A percentile compares a stretch with the other conserved stretches of the same genome.
Evolutionary conservation across 2,888 invertebrate species (phyloP).

Genomic region (Oscheius sp.): DNA sequence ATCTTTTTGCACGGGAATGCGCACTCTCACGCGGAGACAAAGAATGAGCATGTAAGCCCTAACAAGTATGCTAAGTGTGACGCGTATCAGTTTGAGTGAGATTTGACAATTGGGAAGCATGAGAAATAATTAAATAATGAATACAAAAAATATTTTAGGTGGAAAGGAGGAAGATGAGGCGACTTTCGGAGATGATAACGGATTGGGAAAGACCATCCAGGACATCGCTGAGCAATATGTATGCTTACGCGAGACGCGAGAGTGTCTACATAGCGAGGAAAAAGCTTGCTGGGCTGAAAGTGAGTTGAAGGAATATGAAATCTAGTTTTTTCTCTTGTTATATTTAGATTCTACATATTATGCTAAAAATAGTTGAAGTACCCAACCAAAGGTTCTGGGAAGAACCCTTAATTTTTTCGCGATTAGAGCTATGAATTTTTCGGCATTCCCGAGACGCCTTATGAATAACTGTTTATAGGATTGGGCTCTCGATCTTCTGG

Average conservation of each 20-base stretch:
- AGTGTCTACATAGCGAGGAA: constrained; percentile 69
- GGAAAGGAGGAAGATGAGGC: constrained; percentile 63
- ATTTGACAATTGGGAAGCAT: neutral
- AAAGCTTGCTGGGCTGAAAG: constrained; percentile 68
- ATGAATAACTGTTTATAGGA: constrained; percentile 45
- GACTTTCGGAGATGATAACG: constrained; percentile 67
- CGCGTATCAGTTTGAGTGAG: neutral
- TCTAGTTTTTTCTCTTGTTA: too few relatives aligned
- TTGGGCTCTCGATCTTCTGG: constrained; percentile 66
- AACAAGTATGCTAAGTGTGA: neutral
- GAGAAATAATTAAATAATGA: neutral
- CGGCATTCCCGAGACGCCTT: neutral
- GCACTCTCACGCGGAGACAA: neutral
- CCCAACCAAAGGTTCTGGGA: too few relatives aligned
- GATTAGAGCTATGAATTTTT: neutral
- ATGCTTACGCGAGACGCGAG: constrained; percentile 66
- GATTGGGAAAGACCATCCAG: constrained; percentile 69
- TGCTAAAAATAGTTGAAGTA: too few relatives aligned
- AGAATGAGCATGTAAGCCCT: neutral
- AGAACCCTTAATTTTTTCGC: too few relatives aligned
- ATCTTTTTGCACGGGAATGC: constrained; percentile 7
- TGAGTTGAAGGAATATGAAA: too few relatives aligned
- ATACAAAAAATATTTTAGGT: constrained; percentile 33
- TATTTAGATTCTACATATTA: too few relatives aligned
- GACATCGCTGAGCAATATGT: constrained; percentile 62